These are phyloP conservation scores for Pseudochromis fuscus DNA, from an alignment of 2,797 vertebrate genomes.

Conservation along the genomic window DNA sequence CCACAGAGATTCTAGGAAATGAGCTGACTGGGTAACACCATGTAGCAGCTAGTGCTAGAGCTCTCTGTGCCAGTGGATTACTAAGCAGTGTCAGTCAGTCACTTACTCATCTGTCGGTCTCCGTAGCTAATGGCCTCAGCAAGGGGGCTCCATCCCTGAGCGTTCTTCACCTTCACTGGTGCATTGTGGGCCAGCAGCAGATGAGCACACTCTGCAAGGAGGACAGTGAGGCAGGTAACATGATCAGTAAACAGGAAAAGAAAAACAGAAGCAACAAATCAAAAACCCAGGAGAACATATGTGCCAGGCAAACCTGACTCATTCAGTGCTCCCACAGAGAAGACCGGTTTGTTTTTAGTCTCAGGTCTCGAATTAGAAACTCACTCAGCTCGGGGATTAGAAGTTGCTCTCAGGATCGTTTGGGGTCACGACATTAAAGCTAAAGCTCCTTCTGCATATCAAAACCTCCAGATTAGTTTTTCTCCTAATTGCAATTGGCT, in stretches of 20 bases:
- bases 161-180: slow-evolving; percentile 99
- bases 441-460: no score
- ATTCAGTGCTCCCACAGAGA: no score
- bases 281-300: neutral
- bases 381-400: no score
- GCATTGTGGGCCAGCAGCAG: slow-evolving; percentile 98
- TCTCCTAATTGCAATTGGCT: no score
- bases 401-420: no score
- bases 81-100: neutral
- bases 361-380: no score
- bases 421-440: no score
- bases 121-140: slow-evolving; percentile 99
- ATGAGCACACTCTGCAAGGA: slow-evolving; percentile 94
- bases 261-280: slow-evolving; percentile 7
- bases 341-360: no score
- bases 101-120: slow-evolving; percentile 99
- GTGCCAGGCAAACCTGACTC: no score
- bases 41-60: neutral
- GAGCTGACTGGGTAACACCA: neutral
- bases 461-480: no score
- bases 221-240: slow-evolving; percentile 46
- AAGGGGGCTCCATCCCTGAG: slow-evolving; percentile 99
- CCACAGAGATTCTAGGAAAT: slow-evolving; percentile 14
- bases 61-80: neutral
- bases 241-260: slow-evolving; percentile 8